phyloP scores from a whole-genome alignment of 1,140 invertebrate species.

The Holcopasites calliopsidis region DNA sequence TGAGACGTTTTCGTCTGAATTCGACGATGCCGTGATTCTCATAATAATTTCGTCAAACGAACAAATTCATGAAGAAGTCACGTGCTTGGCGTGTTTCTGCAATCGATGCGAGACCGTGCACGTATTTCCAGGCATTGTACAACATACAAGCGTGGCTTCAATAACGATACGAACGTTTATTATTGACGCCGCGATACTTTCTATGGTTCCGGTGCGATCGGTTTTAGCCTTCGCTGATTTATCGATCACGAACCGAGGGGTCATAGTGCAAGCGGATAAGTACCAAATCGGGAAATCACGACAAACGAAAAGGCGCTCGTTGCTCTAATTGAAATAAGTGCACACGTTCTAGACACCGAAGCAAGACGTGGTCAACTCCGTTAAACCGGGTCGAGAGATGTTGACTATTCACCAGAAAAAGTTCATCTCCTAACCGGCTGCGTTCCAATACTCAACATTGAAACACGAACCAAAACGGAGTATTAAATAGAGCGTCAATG shows the following conservation, averaged over 20 bases:
- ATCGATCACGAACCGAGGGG: not conserved
- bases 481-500: too few relatives aligned
- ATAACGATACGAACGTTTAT: slow-evolving; percentile 63
- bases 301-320: too few relatives aligned
- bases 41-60: slow-evolving; percentile 29
- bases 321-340: too few relatives aligned
- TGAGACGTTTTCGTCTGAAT: slow-evolving; percentile 17
- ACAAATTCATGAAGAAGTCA: slow-evolving; percentile 34
- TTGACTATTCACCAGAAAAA: not conserved
- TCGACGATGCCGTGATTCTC: not conserved
- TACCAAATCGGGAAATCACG: not conserved
- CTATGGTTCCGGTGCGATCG: not conserved
- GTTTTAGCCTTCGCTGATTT: slow-evolving; percentile 39
- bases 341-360: not conserved
- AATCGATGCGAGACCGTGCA: slow-evolving; percentile 44
- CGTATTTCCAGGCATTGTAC: slow-evolving; percentile 48
- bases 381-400: not conserved
- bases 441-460: too few relatives aligned
- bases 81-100: slow-evolving; percentile 5
- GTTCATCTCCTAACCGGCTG: not conserved
- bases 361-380: slow-evolving; percentile 13
- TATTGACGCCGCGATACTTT: slow-evolving; percentile 36
- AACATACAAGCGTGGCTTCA: slow-evolving; percentile 40
- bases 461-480: too few relatives aligned
- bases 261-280: not conserved